A percentile compares a stretch with the other conserved stretches of the same genome.
Evolutionary conservation across 2,797 vertebrate species (phyloP).

Genomic region (Diplodus sargus): DNA sequence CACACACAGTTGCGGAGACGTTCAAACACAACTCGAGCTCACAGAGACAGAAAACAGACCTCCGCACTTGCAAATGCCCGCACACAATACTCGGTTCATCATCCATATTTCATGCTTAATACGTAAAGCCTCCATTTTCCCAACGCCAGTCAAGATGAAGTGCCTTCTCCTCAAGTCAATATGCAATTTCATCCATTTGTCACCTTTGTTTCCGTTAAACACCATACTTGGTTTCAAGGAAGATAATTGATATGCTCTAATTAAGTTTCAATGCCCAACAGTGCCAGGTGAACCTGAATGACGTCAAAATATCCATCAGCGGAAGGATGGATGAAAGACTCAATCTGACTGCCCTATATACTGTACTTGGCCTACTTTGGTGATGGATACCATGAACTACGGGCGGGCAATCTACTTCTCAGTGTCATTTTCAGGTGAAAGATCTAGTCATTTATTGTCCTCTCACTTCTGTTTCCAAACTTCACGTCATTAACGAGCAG

Average conservation of each 20-base stretch:
- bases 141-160: conserved; percentile 38
- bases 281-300: conserved; percentile 7
- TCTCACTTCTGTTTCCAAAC: too few species aligned
- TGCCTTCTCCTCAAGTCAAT: conserved; percentile 34
- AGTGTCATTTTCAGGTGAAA: too few species aligned
- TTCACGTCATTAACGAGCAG: too few species aligned
- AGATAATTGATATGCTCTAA: conserved; percentile 17
- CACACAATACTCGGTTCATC: conserved; percentile 56
- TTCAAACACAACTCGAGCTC: conserved; percentile 52
- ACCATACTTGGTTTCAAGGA: conserved; percentile 7
- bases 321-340: too few species aligned
- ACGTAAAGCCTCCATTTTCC: conserved; percentile 67
- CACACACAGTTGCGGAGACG: conserved; percentile 46
- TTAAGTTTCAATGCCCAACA: conserved; percentile 20
- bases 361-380: too few species aligned
- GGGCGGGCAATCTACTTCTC: too few species aligned
- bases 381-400: too few species aligned
- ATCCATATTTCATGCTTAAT: conserved; percentile 73
- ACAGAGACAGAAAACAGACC: conserved; percentile 52
- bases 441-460: too few species aligned
- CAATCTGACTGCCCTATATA: too few species aligned
- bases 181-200: conserved; percentile 42
- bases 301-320: not conserved
- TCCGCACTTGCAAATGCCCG: conserved; percentile 47
- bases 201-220: conserved; percentile 43